Percentiles rank a stretch among this genome's conserved stretches.
Evolutionary conservation across 2,888 invertebrate species (phyloP).

Genomic region (Parascotia fuliginaria): DNA sequence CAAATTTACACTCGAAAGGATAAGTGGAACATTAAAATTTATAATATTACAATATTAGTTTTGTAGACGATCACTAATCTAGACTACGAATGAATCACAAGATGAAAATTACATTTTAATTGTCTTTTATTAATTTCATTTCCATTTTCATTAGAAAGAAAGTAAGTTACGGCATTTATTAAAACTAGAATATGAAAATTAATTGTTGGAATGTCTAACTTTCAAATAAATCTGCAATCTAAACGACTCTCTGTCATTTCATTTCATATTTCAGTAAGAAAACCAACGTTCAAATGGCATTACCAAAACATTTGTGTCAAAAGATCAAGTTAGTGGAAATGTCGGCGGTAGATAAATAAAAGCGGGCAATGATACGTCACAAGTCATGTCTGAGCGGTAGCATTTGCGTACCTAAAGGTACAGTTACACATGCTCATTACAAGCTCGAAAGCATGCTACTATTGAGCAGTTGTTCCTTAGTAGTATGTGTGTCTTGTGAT

Average conservation of each 20-base stretch:
- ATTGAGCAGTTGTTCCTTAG: too few species aligned
- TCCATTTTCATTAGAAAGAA: not conserved
- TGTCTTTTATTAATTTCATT: slow-evolving; percentile 5
- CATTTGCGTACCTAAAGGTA: too few species aligned
- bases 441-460: too few species aligned
- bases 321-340: slow-evolving; percentile 46
- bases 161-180: not conserved
- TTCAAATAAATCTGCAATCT: not conserved
- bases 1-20: too few species aligned
- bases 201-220: not conserved
- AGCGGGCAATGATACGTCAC: slow-evolving; percentile 42
- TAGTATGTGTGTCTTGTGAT: too few species aligned
- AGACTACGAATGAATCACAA: slow-evolving; percentile 12
- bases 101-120: slow-evolving; percentile 17
- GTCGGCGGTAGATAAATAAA: slow-evolving; percentile 53
- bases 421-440: too few species aligned
- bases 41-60: slow-evolving; percentile 14
- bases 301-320: slow-evolving; percentile 56
- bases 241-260: too few species aligned
- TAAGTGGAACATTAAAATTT: not conserved
- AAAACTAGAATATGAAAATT: not conserved
- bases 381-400: slow-evolving; percentile 37
- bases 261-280: too few species aligned
- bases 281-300: slow-evolving; percentile 22
- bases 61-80: slow-evolving; percentile 11